Base-by-base conservation (phyloP, 2,888 invertebrate genomes). In the Tetrapedia diversipes region DNA sequence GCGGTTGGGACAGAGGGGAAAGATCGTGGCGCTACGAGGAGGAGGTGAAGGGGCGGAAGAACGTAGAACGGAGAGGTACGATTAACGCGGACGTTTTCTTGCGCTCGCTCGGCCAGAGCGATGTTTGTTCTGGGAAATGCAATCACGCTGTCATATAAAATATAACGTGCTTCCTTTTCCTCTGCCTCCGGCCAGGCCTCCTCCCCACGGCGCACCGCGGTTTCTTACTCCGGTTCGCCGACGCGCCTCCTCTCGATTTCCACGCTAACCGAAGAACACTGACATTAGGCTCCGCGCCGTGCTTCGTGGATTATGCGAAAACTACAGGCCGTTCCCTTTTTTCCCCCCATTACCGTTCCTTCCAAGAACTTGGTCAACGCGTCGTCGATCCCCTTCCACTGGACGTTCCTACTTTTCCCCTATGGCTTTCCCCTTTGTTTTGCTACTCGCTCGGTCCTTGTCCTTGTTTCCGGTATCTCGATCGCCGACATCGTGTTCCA, bases 111-210 rank as follows among this genome's bases (percentile, higher is more conserved):
- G 74, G 73, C 77, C 77, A 78, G 75, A 80, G 66, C 82, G 77
- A 87, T 87, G 86, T 86, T 88, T 88, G 87, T 88, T 88, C 87
- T 86, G 84, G 88, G 84, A 88, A 87, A 85, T 84, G 86, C 87
- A 84, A 88, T 88, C 87, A 84, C 83, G 86, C 84, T 83, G 85
- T 85, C 85, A 82, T 85, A 86, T 86, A 88, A 86, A 85, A 84
- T 86, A 83, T 86, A 84, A 85, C 86, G 84, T 70, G 84, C 81
- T 85, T 85, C 85, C 85, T 83, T 80, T 80, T 72, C 77, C 77
- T 67, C 69, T 51, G 66, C 45, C 73, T 59, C 27, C 53, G 56
- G 61, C 47, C n/a, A 43, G 45, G 41, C n/a, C 49, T 19, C 11
- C 59, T 47, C 51, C 19, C 37, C 60, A 32, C 10, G 39, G 37